Conservation (phyloP, 2,888 invertebrate genomes). For the Habrosyne pyritoides region DNA sequence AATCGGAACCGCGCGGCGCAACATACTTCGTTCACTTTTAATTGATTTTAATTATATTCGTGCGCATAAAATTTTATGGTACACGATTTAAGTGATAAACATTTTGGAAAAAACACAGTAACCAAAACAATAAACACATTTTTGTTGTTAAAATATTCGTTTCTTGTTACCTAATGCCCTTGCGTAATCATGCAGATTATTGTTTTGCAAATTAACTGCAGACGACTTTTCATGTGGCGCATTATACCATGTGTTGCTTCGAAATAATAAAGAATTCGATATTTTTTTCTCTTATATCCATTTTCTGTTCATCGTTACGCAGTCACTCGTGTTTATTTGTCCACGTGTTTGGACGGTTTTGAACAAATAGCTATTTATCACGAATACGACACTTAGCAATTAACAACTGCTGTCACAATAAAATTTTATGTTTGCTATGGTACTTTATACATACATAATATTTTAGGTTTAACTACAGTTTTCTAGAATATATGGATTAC, state of each 20-base stretch:
- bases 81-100: neutral
- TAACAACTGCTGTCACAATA: neutral
- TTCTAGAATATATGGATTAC: too few relatives aligned
- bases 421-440: neutral
- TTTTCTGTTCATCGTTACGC: neutral
- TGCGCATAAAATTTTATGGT: neutral
- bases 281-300: neutral
- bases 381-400: neutral
- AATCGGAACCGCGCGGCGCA: neutral
- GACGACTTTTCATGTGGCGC: too few relatives aligned
- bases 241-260: too few relatives aligned
- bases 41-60: neutral
- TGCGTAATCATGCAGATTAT: neutral
- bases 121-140: neutral
- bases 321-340: neutral
- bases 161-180: neutral
- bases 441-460: neutral
- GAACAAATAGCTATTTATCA: constrained; percentile 7
- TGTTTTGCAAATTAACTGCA: neutral
- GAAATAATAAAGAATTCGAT: neutral
- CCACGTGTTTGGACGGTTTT: neutral
- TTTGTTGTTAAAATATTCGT: neutral
- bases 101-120: neutral
- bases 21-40: neutral
- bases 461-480: too few relatives aligned